A percentile compares a stretch with the other conserved stretches of the same genome.
Evolutionary conservation across 1,140 invertebrate genomes (phyloP).

Genomic region (Magallana angulata): DNA sequence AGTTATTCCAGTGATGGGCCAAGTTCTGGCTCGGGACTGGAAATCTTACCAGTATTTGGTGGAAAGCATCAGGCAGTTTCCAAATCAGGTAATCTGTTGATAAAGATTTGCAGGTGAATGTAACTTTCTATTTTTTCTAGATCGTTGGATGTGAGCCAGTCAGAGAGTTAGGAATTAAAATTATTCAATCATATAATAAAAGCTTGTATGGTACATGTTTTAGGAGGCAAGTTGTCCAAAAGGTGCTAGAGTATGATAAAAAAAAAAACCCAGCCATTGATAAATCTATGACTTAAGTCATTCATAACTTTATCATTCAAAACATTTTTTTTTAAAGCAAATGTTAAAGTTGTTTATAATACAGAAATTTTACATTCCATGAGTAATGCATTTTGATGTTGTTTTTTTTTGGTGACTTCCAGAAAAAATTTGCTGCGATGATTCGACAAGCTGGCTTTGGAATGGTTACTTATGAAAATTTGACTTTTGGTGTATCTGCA

Average conservation of each 20-base stretch:
- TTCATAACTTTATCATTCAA: no score
- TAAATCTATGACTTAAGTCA: no score
- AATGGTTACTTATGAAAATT: constrained; percentile 92
- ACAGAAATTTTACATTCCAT: neutral
- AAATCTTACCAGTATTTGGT: constrained; percentile 98
- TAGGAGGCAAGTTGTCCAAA: no score
- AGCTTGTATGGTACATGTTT: no score
- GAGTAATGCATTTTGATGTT: neutral
- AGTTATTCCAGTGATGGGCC: constrained; percentile 97
- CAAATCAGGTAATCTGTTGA: constrained; percentile 86
- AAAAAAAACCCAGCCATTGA: no score
- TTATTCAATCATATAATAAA: no score
- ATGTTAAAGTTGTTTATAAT: neutral
- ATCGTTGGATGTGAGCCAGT: no score
- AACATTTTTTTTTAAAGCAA: no score
- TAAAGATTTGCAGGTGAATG: neutral
- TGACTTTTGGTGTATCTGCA: constrained; percentile 92
- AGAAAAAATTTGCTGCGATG: constrained; percentile 93
- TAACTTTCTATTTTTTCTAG: no score
- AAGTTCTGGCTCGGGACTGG: constrained; percentile 96
- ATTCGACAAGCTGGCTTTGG: constrained; percentile 93
- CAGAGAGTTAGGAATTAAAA: no score
- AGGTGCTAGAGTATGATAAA: no score
- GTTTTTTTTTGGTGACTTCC: constrained; percentile 71
- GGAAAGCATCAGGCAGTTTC: constrained; percentile 98